Conservation (phyloP, 2,113 vertebrate species). For the Ornithorhynchus anatinus region DNA sequence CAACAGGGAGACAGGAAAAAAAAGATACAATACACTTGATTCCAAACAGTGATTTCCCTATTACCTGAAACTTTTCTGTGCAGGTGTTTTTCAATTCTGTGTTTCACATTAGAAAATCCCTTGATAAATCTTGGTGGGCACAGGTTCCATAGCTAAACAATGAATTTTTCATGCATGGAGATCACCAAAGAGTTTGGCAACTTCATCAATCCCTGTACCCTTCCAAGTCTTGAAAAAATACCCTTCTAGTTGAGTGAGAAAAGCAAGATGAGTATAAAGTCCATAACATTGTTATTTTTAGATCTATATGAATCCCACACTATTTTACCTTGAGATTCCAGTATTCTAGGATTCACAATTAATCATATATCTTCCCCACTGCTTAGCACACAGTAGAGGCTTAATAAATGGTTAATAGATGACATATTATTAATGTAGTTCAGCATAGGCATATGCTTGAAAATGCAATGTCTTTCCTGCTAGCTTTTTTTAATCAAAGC, state of each 20-base stretch:
- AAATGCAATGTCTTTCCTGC: neutral
- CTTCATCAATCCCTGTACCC: slow-evolving; percentile 17
- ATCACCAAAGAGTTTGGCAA: slow-evolving; percentile 21
- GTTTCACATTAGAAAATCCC: slow-evolving; percentile 39
- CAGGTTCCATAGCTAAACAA: slow-evolving; percentile 37
- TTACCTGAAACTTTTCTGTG: slow-evolving; percentile 49
- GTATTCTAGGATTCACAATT: too few species aligned
- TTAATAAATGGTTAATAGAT: too few species aligned
- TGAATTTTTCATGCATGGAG: slow-evolving; percentile 25
- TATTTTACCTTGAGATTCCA: too few species aligned
- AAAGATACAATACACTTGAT: neutral
- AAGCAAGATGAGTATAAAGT: slow-evolving; percentile 19
- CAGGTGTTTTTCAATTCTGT: slow-evolving; percentile 38
- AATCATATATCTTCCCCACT: too few species aligned
- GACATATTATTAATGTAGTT: too few species aligned
- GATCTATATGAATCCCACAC: neutral
- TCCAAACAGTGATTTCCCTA: neutral
- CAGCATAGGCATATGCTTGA: too few species aligned
- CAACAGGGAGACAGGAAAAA: neutral
- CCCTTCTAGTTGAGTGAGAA: slow-evolving; percentile 15
- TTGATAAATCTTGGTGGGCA: slow-evolving; percentile 38
- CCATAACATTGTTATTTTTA: too few species aligned
- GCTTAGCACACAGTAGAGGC: too few species aligned
- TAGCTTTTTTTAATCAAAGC: slow-evolving; percentile 12
- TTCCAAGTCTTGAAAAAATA: slow-evolving; percentile 36